Base-by-base conservation (phyloP, 1,140 invertebrate genomes). In the Drosophila sp. region DNA sequence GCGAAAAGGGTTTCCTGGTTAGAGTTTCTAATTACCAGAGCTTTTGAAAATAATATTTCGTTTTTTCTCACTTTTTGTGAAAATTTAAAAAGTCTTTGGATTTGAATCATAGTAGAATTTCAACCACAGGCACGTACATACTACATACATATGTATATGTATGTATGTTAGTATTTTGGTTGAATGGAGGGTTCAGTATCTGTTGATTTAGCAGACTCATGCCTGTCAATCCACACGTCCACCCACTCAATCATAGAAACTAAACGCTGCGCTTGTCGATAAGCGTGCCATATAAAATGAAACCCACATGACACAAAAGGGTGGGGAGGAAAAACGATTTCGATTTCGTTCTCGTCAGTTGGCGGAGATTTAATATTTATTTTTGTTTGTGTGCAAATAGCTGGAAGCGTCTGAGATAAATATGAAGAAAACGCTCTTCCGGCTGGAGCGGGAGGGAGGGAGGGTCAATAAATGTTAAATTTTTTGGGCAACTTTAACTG, bases 311-410 rank as follows among this genome's bases (percentile, higher is more conserved):
- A 8, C 33, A 35, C 44, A 27, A 41, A 40, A 3, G 38, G 32
- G 47, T 27, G 71, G 44, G 50, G 17, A 23, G 38, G 11, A 40
- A 11, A 80, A 90, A 82, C 74, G 87, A 77, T 90, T 85, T 82
- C 76, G 87, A 80, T 90, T 85, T 82, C 70, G 72, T 65, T 74
- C 76, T 79, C 68, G 70, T 76, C 70, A 79, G 80, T 70, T 87
- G 67, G 83, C 85, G 67, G 83, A 86, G 84, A 89, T 80, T 89
- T 89, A 89, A 89, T 89, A 89, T 89, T 89, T 89, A 89, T 89
- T 89, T 89, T 89, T 89, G 84, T 89, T 89, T 89, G 84, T 89
- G 84, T 89, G 84, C 84, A 89, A 89, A 89, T 89, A 89, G 84
- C 84, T 89, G 84, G 84, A 89, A 89, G 84, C 84, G 58, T 33